Conservation (phyloP, 2,888 invertebrate species). For the Sinotaia quadrata region DNA sequence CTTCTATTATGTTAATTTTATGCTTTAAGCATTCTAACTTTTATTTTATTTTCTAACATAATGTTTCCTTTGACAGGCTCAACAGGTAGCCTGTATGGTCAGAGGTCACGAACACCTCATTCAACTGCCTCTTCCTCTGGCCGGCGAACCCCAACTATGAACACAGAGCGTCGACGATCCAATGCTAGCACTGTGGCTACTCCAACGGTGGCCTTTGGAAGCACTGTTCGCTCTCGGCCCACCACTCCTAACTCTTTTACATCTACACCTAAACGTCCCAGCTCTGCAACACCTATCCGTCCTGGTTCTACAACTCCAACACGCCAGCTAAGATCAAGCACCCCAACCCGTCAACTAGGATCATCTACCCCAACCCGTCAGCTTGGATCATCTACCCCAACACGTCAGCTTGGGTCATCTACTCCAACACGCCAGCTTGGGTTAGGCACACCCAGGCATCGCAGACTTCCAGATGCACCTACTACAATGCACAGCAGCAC, state of each 20-base stretch:
- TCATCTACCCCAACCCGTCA: too few relatives aligned
- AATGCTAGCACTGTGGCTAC: constrained; percentile 60
- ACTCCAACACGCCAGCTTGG: constrained; percentile 25
- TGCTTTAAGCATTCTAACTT: neutral
- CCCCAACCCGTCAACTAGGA: constrained; percentile 44
- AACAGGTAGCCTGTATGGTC: constrained; percentile 54
- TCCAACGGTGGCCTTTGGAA: constrained; percentile 50
- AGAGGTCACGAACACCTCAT: constrained; percentile 21
- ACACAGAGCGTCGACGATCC: constrained; percentile 43
- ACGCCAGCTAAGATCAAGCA: constrained; percentile 28
- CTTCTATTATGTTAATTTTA: too few relatives aligned
- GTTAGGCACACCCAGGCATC: constrained; percentile 40
- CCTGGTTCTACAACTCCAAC: constrained; percentile 11
- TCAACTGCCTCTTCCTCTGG: constrained; percentile 33
- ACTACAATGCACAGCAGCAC: constrained; percentile 48
- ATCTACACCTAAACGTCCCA: constrained; percentile 39
- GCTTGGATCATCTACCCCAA: too few relatives aligned
- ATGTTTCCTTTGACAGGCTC: constrained; percentile 47
- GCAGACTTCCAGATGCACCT: constrained; percentile 37
- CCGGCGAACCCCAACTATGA: constrained; percentile 39
- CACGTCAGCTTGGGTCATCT: constrained; percentile 7
- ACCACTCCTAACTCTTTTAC: constrained; percentile 53
- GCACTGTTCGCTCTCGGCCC: constrained; percentile 45
- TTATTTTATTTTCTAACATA: neutral
- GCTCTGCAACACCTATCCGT: constrained; percentile 40